Evolutionary conservation across 2,797 vertebrate species (phyloP), one percentile per base, ranked within the genome.

Genomic region (Pseudomugil gertrudae): DNA sequence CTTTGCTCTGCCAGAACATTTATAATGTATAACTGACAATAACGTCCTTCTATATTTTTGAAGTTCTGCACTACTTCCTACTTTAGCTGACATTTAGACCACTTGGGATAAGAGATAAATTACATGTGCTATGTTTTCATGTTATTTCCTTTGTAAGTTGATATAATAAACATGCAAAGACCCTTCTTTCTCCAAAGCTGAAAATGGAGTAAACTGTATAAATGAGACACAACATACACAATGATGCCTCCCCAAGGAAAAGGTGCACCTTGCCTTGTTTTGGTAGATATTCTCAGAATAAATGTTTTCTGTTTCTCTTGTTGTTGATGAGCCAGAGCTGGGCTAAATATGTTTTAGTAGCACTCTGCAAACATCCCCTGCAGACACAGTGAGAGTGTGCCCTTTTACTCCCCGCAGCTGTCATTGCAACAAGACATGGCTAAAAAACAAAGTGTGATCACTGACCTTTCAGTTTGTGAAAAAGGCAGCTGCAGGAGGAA

Each of bases 1-100:
- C 47, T 69, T 38, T 59, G 66, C 67, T 70, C 50, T 53, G 76
- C 53, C 77, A 65, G 75, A 69, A 69, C 33, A 66, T 73, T 38
- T 29, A 40, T 51, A 15, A 26, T 15, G 4, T 17, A 19, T 43
- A 19, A 43, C 7, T 43, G 38, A 43, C 38, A 43, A 19, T 43
- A 43, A 43, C 19, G 38, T 19, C 17, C 19, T 15, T n/a, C n/a
- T 43, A 43, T 43, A 8, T 43, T 43, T 43, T 19, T 43, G 19
- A 45, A 11, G 9, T 47, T 47, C 21, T 47, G 45, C n/a, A 47
- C n/a, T 47, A 21, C 9, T 47, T n/a, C 10, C 19, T 21, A 23
- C 21, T 10, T 47, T 47, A 21, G 45, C 2, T 21, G 45, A 11
- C 45, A 47, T 47, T 47, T 10, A 11, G 45, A 10, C 45, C 21